Evolutionary conservation across 2,888 invertebrate species (phyloP), one percentile per base, ranked within the genome.

Genomic region (Campaea margaritaria): DNA sequence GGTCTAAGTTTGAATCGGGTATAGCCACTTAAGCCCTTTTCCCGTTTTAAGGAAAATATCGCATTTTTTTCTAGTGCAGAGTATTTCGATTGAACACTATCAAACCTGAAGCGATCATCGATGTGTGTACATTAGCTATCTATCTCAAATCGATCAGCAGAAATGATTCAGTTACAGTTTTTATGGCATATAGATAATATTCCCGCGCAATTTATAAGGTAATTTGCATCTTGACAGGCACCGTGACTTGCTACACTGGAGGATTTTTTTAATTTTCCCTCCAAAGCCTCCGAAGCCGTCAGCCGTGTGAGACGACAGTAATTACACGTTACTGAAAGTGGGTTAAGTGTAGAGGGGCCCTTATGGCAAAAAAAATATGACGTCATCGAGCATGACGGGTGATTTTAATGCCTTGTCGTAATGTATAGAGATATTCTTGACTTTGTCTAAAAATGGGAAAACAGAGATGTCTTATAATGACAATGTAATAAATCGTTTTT

Each of bases 241-340:
- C 66, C 77, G 72, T 79, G 81, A 81, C 74, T 74, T 67, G 72
- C 63, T 64, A 69, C 77, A 74, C 69, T 65, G 68, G 67, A 68
- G 66, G 68, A 75, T 75, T 74, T 73, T 69, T 72, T 75, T 72
- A 67, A 75, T 75, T 79, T 75, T 72, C 69, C 70, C 49, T 62
- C 63, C 51, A 67, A 69, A 73, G 69, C 70, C 67, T 68, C 63
- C 48, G 38, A 45, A 52, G 58, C 45, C 43, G 57, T 55, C 62
- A 67, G 66, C 53, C 62, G 55, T 68, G 51, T 53, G 70, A 67
- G 67, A 62, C 64, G 70, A 67, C 70, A 64, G 72, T 76, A 77
- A 77, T 77, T 77, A 76, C 67, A 72, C 49, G 55, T 65, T 70
- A 64, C 64, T 67, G 47, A 62, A 69, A 52, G 58, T 70, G 56